phyloP scores from a whole-genome alignment of 1,140 invertebrate genomes.

The Ylistrum balloti region DNA sequence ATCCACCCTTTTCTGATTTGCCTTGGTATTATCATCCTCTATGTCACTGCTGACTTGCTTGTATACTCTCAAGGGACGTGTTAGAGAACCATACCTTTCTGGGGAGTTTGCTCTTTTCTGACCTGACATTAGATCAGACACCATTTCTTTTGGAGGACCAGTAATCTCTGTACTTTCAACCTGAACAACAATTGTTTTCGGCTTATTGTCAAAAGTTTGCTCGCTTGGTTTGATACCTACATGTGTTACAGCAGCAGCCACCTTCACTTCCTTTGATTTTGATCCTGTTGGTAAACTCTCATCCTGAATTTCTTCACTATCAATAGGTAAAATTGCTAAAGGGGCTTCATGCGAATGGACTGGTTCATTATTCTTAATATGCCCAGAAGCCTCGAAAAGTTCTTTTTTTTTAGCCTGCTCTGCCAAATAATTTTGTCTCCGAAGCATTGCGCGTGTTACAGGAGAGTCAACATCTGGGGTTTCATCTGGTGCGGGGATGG shows the following conservation, averaged over 20 bases:
- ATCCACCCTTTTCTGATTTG: not conserved
- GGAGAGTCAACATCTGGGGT: slow-evolving; percentile 31
- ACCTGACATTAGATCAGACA: not conserved
- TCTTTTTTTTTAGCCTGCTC: slow-evolving; percentile 35
- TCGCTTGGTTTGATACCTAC: not conserved
- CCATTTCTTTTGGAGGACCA: not conserved
- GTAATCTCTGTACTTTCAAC: slow-evolving; percentile 10
- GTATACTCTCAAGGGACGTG: not conserved
- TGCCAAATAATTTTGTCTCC: slow-evolving; percentile 8
- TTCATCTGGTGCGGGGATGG: not conserved
- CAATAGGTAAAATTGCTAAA: not conserved
- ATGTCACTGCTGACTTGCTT: slow-evolving; percentile 4
- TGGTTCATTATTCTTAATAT: not conserved
- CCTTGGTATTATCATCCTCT: not conserved
- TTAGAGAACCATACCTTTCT: not conserved
- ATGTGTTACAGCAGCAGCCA: not conserved
- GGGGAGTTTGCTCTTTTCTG: not conserved
- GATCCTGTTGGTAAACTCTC: not conserved
- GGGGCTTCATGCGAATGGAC: not conserved
- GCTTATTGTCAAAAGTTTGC: not conserved
- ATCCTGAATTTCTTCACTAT: not conserved
- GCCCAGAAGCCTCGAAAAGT: slow-evolving; percentile 31
- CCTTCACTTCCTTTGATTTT: not conserved
- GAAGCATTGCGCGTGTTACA: not conserved
- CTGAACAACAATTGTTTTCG: slow-evolving; percentile 3